Evolutionary conservation across 2,113 vertebrate species (phyloP).

Genomic region (Aptenodytes forsteri): DNA sequence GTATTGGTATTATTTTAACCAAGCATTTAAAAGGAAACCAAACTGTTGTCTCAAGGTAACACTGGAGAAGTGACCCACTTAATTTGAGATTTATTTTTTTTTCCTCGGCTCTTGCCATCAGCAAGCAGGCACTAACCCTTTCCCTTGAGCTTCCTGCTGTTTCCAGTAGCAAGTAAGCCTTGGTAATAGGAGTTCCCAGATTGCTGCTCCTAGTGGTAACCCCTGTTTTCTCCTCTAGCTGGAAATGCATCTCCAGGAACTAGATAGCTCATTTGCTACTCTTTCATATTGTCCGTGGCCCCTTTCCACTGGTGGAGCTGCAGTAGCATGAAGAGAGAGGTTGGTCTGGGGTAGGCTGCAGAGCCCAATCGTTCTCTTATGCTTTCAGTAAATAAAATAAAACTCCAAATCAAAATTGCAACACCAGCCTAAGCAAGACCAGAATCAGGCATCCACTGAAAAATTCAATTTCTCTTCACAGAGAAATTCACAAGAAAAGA

Average conservation of each 20-base stretch:
- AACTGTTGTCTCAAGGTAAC: neutral
- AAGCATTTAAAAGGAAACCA: neutral
- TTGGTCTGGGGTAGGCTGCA: neutral
- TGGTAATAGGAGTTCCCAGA: neutral
- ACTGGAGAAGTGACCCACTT: neutral
- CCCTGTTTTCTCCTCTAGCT: neutral
- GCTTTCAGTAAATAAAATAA: neutral
- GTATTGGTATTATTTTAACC: neutral
- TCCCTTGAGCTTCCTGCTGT: neutral
- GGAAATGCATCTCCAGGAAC: neutral
- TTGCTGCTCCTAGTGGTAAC: neutral
- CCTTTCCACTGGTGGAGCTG: neutral
- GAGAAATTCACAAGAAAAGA: neutral
- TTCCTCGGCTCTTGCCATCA: neutral
- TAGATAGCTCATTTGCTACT: neutral
- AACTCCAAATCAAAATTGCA: neutral
- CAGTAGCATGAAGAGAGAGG: neutral
- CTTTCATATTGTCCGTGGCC: neutral
- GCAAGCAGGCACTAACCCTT: neutral
- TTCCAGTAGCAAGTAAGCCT: neutral
- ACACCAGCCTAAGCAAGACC: neutral
- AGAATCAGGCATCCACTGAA: neutral
- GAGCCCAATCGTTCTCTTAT: neutral
- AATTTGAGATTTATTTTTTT: neutral
- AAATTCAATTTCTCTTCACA: neutral